These are phyloP conservation scores for Nothobranchius furzeri DNA, from an alignment of 2,113 vertebrate species.

Conservation along the genomic window DNA sequence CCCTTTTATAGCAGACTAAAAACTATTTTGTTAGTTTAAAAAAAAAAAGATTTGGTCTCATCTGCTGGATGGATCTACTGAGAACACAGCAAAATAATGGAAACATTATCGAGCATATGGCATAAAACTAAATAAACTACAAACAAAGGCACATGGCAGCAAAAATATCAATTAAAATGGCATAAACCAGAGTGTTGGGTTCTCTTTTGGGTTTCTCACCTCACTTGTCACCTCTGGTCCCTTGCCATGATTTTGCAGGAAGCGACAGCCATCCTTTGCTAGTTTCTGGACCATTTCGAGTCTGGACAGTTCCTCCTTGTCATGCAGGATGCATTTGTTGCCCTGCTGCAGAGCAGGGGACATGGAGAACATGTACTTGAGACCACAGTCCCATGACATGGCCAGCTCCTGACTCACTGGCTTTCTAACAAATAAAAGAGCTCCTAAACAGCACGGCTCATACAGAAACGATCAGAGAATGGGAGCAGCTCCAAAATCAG, in stretches of 20 bases:
- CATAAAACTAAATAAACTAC: neutral
- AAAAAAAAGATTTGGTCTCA: too few relatives aligned
- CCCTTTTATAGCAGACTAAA: neutral
- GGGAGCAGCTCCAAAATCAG: constrained; percentile 4
- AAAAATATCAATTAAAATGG: neutral
- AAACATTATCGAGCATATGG: neutral
- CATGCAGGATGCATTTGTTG: constrained; percentile 84
- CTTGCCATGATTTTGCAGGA: constrained; percentile 85
- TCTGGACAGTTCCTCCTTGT: constrained; percentile 88
- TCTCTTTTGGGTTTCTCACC: constrained; percentile 77
- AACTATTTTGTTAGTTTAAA: neutral
- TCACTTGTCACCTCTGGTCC: constrained; percentile 80
- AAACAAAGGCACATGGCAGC: neutral
- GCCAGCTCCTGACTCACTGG: neutral
- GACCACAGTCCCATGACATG: constrained; percentile 97
- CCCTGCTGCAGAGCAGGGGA: constrained; percentile 87
- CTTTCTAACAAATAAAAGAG: constrained; percentile 28
- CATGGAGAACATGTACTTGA: constrained; percentile 91
- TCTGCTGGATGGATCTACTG: neutral
- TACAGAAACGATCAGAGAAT: constrained; percentile 2
- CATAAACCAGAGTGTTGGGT: neutral
- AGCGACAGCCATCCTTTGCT: constrained; percentile 88
- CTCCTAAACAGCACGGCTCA: constrained; percentile 7
- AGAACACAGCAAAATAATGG: neutral
- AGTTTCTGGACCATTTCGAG: constrained; percentile 92